Evolutionary conservation across 2,797 vertebrate genomes (phyloP), one percentile per base, ranked within the genome.

Genomic region (Heteromormyrus szaboi): DNA sequence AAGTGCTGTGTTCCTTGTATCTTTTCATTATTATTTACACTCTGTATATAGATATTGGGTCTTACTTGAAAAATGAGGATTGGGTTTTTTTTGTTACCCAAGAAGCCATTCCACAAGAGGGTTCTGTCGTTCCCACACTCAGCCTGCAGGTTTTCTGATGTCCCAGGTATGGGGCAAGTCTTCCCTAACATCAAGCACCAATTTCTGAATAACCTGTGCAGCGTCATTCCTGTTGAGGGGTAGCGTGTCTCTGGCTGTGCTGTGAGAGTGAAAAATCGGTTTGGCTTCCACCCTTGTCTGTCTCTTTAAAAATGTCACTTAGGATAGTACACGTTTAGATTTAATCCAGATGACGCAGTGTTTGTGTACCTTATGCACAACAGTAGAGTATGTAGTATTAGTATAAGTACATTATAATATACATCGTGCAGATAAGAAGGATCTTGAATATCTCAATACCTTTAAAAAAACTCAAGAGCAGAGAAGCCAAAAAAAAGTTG

Each of bases 51-150:
- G 76, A 85, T 41, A 68, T 62, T 85, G 59, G 25, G 84, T 65
- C 46, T 85, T 89, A 89, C 88, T 89, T 88, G 88, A 88, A 88
- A 50, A 56, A n/a, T 86, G 44, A 89, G 88, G 88, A 89, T 53
- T 89, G 88, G 83, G 88, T 85, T 14, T 54, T 59, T 84, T 54
- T 68, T 37, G 56, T 33, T 59, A 11, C 88, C 88, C 88, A 68
- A 85, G 48, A 89, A 89, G 88, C 88, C 88, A 89, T 89, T 89
- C 22, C 6, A 33, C 25, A 17, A 44, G 51, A 84, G 8, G 29
- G 56, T 19, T 9, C 54, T 62, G 41, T 81, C 29, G 33, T 17
- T 14, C 46, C n/a, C 53, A 54, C 41, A 53, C 33, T 22, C n/a
- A 88, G 65, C 9, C n/a, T 25, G 12, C 56, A 62, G 9, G 14